Evolutionary conservation across 2,888 invertebrate genomes (phyloP).

Genomic region (Pollenia amentaria): DNA sequence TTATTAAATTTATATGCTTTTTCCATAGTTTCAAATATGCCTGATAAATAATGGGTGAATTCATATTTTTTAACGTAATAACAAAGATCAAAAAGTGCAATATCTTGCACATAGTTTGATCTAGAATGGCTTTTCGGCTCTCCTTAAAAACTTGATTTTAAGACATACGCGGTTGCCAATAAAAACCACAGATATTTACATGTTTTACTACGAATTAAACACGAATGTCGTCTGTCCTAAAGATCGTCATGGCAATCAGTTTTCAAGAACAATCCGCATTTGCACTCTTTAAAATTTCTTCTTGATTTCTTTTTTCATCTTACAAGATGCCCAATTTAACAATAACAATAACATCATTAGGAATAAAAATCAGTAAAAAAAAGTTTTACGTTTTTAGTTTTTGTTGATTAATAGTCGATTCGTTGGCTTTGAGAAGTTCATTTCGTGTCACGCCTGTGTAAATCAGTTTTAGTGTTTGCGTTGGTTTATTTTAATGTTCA

Average conservation of each 20-base stretch:
- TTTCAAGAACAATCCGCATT: slow-evolving; percentile 68
- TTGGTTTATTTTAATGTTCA: slow-evolving; percentile 53
- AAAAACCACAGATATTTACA: too few relatives aligned
- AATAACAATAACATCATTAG: slow-evolving; percentile 65
- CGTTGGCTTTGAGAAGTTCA: slow-evolving; percentile 39
- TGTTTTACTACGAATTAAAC: not conserved
- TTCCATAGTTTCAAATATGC: too few relatives aligned
- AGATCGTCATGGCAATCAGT: slow-evolving; percentile 74
- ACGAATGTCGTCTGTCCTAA: slow-evolving; percentile 39
- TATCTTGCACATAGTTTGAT: too few relatives aligned
- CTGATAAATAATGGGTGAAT: too few relatives aligned
- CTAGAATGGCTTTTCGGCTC: too few relatives aligned
- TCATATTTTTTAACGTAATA: too few relatives aligned
- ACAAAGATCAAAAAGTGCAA: too few relatives aligned
- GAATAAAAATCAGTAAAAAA: slow-evolving; percentile 31
- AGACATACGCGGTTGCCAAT: too few relatives aligned
- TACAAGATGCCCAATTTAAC: slow-evolving; percentile 44
- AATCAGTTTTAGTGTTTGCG: slow-evolving; percentile 74
- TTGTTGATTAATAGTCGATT: slow-evolving; percentile 9
- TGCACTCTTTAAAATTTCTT: not conserved
- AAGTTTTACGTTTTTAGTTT: not conserved
- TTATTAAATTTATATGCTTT: too few relatives aligned
- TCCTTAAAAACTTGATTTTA: too few relatives aligned
- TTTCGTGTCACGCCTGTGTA: slow-evolving; percentile 78
- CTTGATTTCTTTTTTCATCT: slow-evolving; percentile 17